Evolutionary conservation across 2,113 vertebrate genomes (phyloP).

Genomic region (Furnarius figulus): DNA sequence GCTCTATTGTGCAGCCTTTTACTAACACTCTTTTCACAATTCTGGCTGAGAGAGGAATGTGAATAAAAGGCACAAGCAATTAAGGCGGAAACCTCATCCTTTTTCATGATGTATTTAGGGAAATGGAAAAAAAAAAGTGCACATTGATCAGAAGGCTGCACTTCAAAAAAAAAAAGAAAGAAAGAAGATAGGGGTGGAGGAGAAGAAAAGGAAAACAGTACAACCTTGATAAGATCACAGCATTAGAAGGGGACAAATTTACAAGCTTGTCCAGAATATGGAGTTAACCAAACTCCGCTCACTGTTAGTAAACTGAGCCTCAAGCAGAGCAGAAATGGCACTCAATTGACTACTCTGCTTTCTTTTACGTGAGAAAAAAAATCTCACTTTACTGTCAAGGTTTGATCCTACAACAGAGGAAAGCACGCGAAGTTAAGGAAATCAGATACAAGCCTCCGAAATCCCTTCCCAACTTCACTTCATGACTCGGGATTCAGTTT

Average conservation of each 20-base stretch:
- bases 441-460: background rate
- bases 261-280: conserved; percentile 47
- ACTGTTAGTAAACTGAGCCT: conserved; percentile 56
- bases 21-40: conserved; percentile 88
- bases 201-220: conserved; percentile 48
- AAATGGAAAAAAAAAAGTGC: conserved; percentile 70
- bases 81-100: conserved; percentile 88
- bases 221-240: conserved; percentile 63
- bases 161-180: conserved; percentile 37
- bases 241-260: conserved; percentile 48
- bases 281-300: conserved; percentile 63
- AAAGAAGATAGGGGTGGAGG: conserved; percentile 25
- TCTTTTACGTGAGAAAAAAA: background rate
- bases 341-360: background rate
- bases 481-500: background rate
- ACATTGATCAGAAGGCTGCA: conserved; percentile 77
- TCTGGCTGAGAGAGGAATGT: conserved; percentile 81
- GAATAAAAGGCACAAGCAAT: conserved; percentile 88
- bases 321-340: background rate
- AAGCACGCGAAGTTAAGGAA: background rate
- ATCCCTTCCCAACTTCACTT: background rate
- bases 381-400: background rate
- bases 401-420: background rate
- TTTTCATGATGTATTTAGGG: conserved; percentile 81
- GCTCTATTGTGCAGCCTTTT: conserved; percentile 91